Evolutionary conservation across 2,113 vertebrate species (phyloP), one percentile per base, ranked within the genome.

Genomic region (Cygnus buccinator): DNA sequence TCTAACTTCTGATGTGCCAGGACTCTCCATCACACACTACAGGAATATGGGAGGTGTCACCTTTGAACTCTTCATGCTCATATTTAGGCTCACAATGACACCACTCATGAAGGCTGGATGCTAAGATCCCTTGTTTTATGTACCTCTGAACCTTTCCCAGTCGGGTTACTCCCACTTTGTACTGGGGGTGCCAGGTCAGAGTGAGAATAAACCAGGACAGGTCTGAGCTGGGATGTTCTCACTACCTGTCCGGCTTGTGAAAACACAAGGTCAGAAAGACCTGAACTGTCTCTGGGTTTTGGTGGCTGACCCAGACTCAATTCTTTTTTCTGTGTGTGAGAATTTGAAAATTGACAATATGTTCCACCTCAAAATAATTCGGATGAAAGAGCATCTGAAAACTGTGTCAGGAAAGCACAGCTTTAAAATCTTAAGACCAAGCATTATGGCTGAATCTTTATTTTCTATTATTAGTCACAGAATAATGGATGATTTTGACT

Each of bases 1-100:
- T 79, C 74, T 84, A 87, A 93, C 55, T 93, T 94, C 89, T 86
- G 43, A 88, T 95, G 81, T 61, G 46, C 65, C 35, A 44, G 41
- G 65, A 75, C 57, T 74, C 75, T 83, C 73, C 59, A 63, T 93
- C 33, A 19, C 41, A 70, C 33, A 9, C 74, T 67, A 39, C 41
- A 66, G 46, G 33, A 62, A 39, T 26, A 39, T 19, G 35, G 50
- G 66, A 95, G 59, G 28, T 79, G 54, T 17, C 80, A 89, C 62
- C 44, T 89, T 84, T 90, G 89, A 95, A 74, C 58, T 59, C 37
- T 54, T 62, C 4, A 0, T 74, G 43, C 9, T 81, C 41, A 5
- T 57, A 65, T 73, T 65, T 66, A 88, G 75, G 29, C 48, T 78
- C 21, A 73, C 75, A 73, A 31, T 71, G 63, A 92, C 26, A 72